Evolutionary conservation across 2,888 invertebrate genomes (phyloP).

Genomic region (Brenthis ino): DNA sequence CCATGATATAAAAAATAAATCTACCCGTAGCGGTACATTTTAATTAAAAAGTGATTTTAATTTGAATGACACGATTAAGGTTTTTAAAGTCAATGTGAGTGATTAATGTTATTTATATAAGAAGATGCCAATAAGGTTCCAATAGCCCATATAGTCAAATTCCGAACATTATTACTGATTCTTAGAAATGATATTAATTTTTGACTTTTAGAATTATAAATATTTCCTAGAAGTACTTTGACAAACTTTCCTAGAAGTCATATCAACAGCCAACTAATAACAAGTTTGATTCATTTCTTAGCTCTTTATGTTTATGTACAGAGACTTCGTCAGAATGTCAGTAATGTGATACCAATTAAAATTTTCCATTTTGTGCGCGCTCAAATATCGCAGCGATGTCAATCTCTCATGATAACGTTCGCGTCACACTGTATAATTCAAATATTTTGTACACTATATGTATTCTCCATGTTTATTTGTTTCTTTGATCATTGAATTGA

Average conservation of each 20-base stretch:
- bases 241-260: background rate
- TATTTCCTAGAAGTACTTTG: background rate
- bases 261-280: conserved; percentile 6
- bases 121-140: too few species aligned
- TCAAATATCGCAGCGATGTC: conserved; percentile 38
- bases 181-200: too few species aligned
- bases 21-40: too few species aligned
- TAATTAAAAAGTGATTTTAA: too few species aligned
- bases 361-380: conserved; percentile 41
- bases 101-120: too few species aligned
- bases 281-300: background rate
- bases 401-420: conserved; percentile 37
- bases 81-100: too few species aligned
- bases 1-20: too few species aligned
- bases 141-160: too few species aligned
- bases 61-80: too few species aligned
- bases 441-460: conserved; percentile 13
- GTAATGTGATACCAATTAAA: conserved; percentile 44
- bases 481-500: conserved; percentile 13
- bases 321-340: conserved; percentile 28
- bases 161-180: too few species aligned
- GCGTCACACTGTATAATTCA: conserved; percentile 34
- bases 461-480: conserved; percentile 13
- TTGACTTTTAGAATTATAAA: too few species aligned
- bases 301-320: conserved; percentile 11